Evolutionary conservation across 2,113 vertebrate species (phyloP).

Genomic region (Gavialis gangeticus): DNA sequence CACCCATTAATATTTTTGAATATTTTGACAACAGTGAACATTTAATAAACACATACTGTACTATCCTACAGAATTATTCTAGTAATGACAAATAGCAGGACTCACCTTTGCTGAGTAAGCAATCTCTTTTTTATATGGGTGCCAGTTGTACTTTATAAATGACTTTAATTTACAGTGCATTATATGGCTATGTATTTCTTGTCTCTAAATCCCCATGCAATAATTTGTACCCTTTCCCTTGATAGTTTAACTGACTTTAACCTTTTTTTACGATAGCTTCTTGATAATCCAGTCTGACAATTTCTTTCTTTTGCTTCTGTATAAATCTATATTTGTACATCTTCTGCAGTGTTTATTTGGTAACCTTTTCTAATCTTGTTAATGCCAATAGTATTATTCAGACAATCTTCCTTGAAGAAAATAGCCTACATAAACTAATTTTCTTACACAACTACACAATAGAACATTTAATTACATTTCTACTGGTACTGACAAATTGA

Average conservation of each 20-base stretch:
- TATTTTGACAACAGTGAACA: background rate
- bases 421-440: background rate
- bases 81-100: constrained; percentile 49
- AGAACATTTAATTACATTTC: constrained; percentile 35
- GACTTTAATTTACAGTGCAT: constrained; percentile 91
- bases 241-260: constrained; percentile 85
- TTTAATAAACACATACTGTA: constrained; percentile 11
- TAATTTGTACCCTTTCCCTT: constrained; percentile 74
- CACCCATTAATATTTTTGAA: background rate
- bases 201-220: constrained; percentile 80
- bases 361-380: background rate
- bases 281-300: constrained; percentile 7
- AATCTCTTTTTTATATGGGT: constrained; percentile 17
- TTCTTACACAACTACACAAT: background rate
- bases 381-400: background rate
- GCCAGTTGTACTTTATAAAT: constrained; percentile 87
- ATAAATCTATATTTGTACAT: constrained; percentile 6
- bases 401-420: background rate
- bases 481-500: background rate
- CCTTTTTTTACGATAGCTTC: constrained; percentile 46
- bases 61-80: constrained; percentile 32
- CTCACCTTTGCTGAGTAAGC: constrained; percentile 73
- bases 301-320: constrained; percentile 19
- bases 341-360: constrained; percentile 5
- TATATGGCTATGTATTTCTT: constrained; percentile 73